These are phyloP conservation scores for Oncopodura yosiiana DNA, from an alignment of 1,140 invertebrate species.

Conservation along the genomic window DNA sequence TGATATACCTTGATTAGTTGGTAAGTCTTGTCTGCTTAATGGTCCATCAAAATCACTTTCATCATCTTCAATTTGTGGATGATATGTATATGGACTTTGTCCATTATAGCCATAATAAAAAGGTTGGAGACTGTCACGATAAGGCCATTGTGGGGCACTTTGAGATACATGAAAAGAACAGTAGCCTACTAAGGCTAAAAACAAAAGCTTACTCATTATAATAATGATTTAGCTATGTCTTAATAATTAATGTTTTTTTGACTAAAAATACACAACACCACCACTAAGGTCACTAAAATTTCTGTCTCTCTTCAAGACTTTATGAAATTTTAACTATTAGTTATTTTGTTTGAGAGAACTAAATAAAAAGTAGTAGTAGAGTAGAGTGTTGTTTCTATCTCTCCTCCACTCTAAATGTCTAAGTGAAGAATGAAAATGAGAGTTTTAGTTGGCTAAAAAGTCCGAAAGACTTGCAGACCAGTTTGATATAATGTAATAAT, in stretches of 20 bases:
- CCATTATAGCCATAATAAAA: constrained; percentile 32
- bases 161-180: constrained; percentile 7
- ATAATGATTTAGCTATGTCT: background rate
- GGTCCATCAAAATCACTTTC: constrained; percentile 21
- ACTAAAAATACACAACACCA: no score
- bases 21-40: constrained; percentile 16
- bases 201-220: background rate
- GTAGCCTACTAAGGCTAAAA: constrained; percentile 19
- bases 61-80: constrained; percentile 28
- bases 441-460: no score
- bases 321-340: no score
- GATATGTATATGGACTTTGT: constrained; percentile 27
- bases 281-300: background rate
- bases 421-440: no score
- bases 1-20: no score
- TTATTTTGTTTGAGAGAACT: no score
- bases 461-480: no score
- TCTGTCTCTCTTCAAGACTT: background rate
- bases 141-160: constrained; percentile 26
- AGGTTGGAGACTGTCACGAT: constrained; percentile 24
- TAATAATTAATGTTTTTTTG: constrained; percentile 1
- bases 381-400: no score
- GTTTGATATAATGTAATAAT: no score
- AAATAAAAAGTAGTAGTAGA: no score
- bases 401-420: no score